phyloP scores from a whole-genome alignment of 2,888 invertebrate genomes.

The Agrenia bidenticulata region DNA sequence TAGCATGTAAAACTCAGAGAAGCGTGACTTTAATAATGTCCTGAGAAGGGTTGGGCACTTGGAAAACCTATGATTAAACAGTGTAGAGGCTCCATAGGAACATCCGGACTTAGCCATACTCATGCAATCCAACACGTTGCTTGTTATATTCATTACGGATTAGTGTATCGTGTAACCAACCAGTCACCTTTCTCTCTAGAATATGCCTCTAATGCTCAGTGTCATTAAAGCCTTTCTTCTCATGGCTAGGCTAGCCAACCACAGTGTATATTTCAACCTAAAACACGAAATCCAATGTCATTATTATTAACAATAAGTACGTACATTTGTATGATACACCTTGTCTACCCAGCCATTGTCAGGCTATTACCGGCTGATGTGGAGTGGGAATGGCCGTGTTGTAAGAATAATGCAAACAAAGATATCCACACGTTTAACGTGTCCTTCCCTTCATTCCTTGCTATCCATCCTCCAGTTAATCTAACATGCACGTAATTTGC shows the following conservation, averaged over 20 bases:
- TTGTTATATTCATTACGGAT: slow-evolving; percentile 24
- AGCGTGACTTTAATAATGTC: slow-evolving; percentile 46
- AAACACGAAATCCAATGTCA: slow-evolving; percentile 27
- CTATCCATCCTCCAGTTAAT: slow-evolving; percentile 19
- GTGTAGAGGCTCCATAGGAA: slow-evolving; percentile 27
- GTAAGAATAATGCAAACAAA: slow-evolving; percentile 21
- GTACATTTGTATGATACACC: slow-evolving; percentile 13
- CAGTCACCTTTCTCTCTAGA: slow-evolving; percentile 15
- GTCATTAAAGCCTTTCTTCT: slow-evolving; percentile 17
- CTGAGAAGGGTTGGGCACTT: slow-evolving; percentile 51
- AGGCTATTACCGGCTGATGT: slow-evolving; percentile 13
- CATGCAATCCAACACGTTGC: slow-evolving; percentile 39
- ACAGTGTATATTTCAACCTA: not conserved
- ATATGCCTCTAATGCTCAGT: not conserved
- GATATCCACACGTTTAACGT: slow-evolving; percentile 39
- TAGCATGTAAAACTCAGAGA: slow-evolving; percentile 40
- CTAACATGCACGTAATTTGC: slow-evolving; percentile 47
- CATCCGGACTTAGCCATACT: slow-evolving; percentile 33
- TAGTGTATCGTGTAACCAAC: slow-evolving; percentile 16
- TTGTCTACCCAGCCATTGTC: slow-evolving; percentile 18
- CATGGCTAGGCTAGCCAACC: not conserved
- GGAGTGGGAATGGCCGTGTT: slow-evolving; percentile 3
- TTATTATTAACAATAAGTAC: slow-evolving; percentile 31
- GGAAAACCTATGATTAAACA: slow-evolving; percentile 48
- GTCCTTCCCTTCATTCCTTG: slow-evolving; percentile 13